Conservation (phyloP, 1,140 invertebrate genomes). For the Drosophila cardini region DNA sequence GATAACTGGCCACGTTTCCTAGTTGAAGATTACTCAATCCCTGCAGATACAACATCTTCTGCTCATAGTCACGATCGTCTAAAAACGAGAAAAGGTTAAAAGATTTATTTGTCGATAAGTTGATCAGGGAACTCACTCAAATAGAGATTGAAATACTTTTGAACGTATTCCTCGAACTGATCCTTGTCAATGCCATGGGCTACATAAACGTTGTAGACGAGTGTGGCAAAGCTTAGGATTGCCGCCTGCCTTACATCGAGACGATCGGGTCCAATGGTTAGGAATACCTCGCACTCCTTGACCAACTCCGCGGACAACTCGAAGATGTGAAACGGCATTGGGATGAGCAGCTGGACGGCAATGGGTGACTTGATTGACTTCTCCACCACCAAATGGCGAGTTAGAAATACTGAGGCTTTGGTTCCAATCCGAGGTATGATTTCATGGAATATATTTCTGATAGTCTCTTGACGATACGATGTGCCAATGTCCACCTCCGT, state of each 20-base stretch:
- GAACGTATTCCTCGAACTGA: constrained; percentile 89
- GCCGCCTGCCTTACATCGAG: constrained; percentile 88
- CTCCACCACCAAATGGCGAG: constrained; percentile 87
- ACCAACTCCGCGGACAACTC: constrained; percentile 86
- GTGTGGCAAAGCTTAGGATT: constrained; percentile 89
- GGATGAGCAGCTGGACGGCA: constrained; percentile 86
- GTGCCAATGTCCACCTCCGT: constrained; percentile 87
- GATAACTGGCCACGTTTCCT: constrained; percentile 87
- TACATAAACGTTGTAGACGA: constrained; percentile 89
- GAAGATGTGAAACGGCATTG: constrained; percentile 87
- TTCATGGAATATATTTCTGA: constrained; percentile 90
- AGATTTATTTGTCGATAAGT: neutral
- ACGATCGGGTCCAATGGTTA: constrained; percentile 85
- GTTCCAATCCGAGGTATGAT: constrained; percentile 90
- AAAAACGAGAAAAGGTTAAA: neutral
- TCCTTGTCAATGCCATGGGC: constrained; percentile 86
- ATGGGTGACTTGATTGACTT: constrained; percentile 87
- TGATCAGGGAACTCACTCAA: constrained; percentile 63
- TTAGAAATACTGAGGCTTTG: constrained; percentile 87
- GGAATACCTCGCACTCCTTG: constrained; percentile 85
- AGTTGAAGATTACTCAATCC: constrained; percentile 88
- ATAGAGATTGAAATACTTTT: constrained; percentile 87
- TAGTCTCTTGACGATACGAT: constrained; percentile 88
- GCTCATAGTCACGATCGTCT: constrained; percentile 88
- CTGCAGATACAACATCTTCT: constrained; percentile 89